Evolutionary conservation across 2,113 vertebrate species (phyloP), one percentile per base, ranked within the genome.

Genomic region (Perognathus longimembris): DNA sequence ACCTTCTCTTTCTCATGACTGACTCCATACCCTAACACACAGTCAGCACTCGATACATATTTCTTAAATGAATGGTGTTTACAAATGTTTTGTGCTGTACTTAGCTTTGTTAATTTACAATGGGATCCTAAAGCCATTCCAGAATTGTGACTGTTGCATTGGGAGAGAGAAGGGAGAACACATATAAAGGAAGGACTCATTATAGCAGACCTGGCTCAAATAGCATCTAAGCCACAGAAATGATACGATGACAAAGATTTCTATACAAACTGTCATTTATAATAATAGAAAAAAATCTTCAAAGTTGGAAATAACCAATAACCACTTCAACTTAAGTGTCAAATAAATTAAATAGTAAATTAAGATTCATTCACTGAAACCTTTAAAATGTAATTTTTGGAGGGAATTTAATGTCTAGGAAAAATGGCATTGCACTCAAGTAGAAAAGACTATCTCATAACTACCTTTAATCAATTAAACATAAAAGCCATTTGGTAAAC

Each of bases 371-470:
- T 92, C 59, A 94, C 66, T 8, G n/a, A 54, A 54, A 76, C 36
- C 61, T 85, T 94, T 80, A 77, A 95, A 88, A 79, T 69, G 6
- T 1, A 45, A 79, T 42, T 92, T 95, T 73, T 91, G 10, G 84
- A 88, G 30, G 87, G 81, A 36, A 64, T 74, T 81, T 88, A 95
- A 90, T 64, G 18, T 80, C n/a, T 40, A 89, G 9, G 34, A 59
- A 91, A 95, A 89, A 74, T 74, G 50, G 11, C 83, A 78, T 78
- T 74, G 5, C 22, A 94, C 40, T 54, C 11, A 63, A 83, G 7
- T 15, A 75, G 26, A 28, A 93, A 81, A 84, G 76, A 77, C 5
- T 57, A 69, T 2, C 84, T 28, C 69, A 71, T 42, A 32, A 74
- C 66, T 24, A 26, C 30, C 50, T 21, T 73, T 18, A 87, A 54